Conservation (phyloP, 2,113 vertebrate genomes). For the Calidris pugnax region DNA sequence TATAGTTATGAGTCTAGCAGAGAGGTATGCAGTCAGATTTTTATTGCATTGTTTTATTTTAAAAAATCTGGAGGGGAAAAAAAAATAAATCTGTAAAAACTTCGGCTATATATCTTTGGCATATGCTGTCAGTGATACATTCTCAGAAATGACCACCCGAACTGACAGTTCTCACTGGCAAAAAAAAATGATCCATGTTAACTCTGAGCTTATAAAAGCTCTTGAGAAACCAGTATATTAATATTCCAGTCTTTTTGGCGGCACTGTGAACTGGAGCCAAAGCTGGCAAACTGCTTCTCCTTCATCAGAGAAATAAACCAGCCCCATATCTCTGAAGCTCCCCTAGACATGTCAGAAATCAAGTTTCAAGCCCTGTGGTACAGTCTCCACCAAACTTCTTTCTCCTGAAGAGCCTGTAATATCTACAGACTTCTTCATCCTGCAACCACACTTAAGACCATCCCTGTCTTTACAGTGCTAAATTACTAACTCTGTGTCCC, state of each 20-base stretch:
- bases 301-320: neutral
- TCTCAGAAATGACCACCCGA: neutral
- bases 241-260: neutral
- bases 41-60: neutral
- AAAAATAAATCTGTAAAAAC: neutral
- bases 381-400: neutral
- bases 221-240: neutral
- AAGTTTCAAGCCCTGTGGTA: neutral
- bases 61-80: neutral
- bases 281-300: neutral
- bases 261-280: neutral
- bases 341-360: neutral
- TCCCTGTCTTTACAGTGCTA: neutral
- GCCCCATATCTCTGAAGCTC: neutral
- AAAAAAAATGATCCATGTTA: neutral
- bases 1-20: neutral
- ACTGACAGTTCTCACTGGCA: neutral
- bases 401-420: constrained; percentile 19
- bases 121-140: neutral
- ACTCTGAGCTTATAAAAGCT: neutral
- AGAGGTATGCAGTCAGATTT: neutral
- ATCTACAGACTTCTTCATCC: constrained; percentile 13
- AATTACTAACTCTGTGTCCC: neutral
- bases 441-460: neutral
- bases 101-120: neutral